Conservation (phyloP, 2,113 vertebrate species). For the Caranx melampygus region DNA sequence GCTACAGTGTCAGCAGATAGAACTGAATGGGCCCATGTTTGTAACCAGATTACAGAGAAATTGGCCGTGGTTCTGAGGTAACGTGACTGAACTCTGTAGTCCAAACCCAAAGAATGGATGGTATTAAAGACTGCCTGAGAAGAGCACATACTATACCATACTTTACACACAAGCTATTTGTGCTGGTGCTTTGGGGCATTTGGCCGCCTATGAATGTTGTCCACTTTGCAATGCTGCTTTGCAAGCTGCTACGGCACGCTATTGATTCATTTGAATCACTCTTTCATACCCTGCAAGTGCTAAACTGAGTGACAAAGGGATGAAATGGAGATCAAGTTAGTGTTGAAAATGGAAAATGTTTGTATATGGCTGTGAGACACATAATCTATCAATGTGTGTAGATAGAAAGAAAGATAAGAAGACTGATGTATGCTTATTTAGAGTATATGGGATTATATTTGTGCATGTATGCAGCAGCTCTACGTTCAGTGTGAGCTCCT, state of each 20-base stretch:
- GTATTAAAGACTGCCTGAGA: slow-evolving; percentile 2
- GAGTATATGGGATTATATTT: slow-evolving; percentile 34
- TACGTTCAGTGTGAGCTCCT: slow-evolving; percentile 37
- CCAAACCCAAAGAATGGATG: slow-evolving; percentile 45
- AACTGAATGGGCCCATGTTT: background rate
- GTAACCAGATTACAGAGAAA: background rate
- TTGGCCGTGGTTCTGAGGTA: background rate
- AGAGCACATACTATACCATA: slow-evolving; percentile 10
- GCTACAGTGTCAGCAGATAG: background rate
- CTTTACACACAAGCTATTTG: slow-evolving; percentile 19
- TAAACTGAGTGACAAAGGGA: background rate
- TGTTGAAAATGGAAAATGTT: background rate
- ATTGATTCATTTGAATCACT: slow-evolving; percentile 6
- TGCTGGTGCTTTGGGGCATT: slow-evolving; percentile 41
- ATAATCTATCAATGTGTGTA: background rate
- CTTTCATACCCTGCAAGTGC: background rate
- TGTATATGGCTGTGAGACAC: background rate
- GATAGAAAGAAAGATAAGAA: background rate
- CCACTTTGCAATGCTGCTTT: slow-evolving; percentile 48
- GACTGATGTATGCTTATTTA: slow-evolving; percentile 2
- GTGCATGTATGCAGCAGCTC: slow-evolving; percentile 33
- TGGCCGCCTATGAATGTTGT: slow-evolving; percentile 44
- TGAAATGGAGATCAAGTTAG: background rate
- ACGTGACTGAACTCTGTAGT: background rate
- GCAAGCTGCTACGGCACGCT: slow-evolving; percentile 34